These are phyloP conservation scores for Nasonia vitripennis DNA, from an alignment of 1,140 invertebrate genomes.

Conservation along the genomic window DNA sequence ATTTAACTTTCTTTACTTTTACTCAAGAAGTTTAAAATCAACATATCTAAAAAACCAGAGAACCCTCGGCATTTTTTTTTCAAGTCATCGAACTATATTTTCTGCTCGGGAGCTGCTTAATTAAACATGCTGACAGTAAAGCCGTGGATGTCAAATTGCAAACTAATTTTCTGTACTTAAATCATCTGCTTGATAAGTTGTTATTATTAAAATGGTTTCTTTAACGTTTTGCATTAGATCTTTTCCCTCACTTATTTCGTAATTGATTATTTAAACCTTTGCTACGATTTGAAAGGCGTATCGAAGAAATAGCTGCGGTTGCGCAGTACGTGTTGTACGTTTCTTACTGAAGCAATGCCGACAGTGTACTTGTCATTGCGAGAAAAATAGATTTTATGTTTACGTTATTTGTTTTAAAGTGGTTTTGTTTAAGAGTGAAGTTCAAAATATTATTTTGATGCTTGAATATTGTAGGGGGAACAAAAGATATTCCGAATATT, in stretches of 20 bases:
- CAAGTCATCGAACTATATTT: too few relatives aligned
- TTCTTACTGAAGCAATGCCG: not conserved
- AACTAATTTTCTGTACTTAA: not conserved
- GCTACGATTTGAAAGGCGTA: not conserved
- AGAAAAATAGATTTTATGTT: not conserved
- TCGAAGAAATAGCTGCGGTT: not conserved
- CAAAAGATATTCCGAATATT: too few relatives aligned
- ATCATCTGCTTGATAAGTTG: not conserved
- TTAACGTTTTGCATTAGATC: not conserved
- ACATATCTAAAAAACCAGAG: too few relatives aligned
- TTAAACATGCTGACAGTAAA: not conserved
- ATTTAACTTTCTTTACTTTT: too few relatives aligned
- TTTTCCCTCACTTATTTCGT: not conserved
- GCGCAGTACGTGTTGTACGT: not conserved
- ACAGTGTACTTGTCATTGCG: not conserved
- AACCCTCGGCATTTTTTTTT: too few relatives aligned
- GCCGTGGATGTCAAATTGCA: not conserved
- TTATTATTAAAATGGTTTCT: not conserved
- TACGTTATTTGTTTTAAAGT: too few relatives aligned
- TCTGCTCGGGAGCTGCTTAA: too few relatives aligned
- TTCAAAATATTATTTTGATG: too few relatives aligned
- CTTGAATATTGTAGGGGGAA: too few relatives aligned
- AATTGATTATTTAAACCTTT: conserved; percentile 6
- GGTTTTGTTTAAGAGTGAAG: too few relatives aligned
- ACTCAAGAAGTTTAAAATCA: too few relatives aligned